phyloP scores from a whole-genome alignment of 1,140 invertebrate genomes.

The Delia radicum region DNA sequence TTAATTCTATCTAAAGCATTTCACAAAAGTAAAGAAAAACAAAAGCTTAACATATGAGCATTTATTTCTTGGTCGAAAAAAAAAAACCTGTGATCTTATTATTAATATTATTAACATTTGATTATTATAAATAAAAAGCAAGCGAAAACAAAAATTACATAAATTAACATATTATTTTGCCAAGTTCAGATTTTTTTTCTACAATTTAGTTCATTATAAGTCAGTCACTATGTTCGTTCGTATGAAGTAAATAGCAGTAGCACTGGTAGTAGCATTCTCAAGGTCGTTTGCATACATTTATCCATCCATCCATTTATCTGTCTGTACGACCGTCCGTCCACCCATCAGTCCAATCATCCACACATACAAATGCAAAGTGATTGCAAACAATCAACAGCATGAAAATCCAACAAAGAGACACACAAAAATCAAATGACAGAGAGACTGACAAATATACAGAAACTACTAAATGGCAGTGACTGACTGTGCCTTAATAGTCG shows the following conservation, averaged over 20 bases:
- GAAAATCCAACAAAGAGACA: neutral
- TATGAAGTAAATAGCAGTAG: neutral
- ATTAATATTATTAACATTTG: too few species aligned
- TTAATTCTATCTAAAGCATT: too few species aligned
- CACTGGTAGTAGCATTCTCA: neutral
- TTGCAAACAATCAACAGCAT: neutral
- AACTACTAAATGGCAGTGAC: too few species aligned
- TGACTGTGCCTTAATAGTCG: too few species aligned
- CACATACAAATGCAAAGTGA: neutral
- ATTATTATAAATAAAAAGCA: too few species aligned
- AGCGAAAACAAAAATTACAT: neutral
- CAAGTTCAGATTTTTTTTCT: neutral
- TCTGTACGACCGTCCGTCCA: too few species aligned
- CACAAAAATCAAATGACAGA: neutral
- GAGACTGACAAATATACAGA: neutral
- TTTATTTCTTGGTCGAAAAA: too few species aligned
- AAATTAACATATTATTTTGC: neutral
- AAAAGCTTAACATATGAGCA: too few species aligned
- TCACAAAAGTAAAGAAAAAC: too few species aligned
- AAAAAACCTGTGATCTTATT: too few species aligned
- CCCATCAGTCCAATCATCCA: neutral
- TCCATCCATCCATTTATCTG: too few species aligned
- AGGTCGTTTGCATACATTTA: neutral
- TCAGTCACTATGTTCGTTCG: too few species aligned
- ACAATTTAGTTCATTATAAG: neutral